Conservation (phyloP, 2,113 vertebrate species). For the Cromileptes altivelis region DNA sequence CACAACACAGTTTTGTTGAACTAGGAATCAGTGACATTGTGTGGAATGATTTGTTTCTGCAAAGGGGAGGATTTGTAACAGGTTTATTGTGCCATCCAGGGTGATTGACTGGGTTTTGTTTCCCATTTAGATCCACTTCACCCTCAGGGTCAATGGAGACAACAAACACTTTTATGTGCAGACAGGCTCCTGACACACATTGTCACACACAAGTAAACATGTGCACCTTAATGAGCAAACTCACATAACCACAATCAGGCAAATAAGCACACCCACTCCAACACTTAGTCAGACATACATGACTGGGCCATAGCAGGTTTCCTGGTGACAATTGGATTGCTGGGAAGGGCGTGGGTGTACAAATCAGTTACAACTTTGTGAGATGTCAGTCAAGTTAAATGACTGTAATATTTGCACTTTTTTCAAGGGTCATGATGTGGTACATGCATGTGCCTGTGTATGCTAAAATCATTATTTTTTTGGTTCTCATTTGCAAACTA, state of each 20-base stretch:
- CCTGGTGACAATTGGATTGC: slow-evolving; percentile 40
- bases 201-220: slow-evolving; percentile 25
- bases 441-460: background rate
- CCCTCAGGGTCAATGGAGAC: slow-evolving; percentile 28
- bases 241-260: slow-evolving; percentile 5
- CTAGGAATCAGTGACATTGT: background rate
- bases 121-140: slow-evolving; percentile 31
- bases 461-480: background rate
- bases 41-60: background rate
- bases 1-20: background rate
- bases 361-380: slow-evolving; percentile 39
- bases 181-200: background rate
- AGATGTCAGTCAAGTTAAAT: slow-evolving; percentile 15
- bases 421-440: background rate
- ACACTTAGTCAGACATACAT: background rate
- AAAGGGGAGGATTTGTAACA: background rate
- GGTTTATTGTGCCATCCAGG: background rate
- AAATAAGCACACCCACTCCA: slow-evolving; percentile 2
- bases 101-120: slow-evolving; percentile 12
- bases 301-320: slow-evolving; percentile 8
- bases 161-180: background rate
- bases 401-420: background rate
- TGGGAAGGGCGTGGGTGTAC: slow-evolving; percentile 21
- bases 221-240: slow-evolving; percentile 2
- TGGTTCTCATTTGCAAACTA: background rate